A percentile compares a stretch with the other conserved stretches of the same genome.
Evolutionary conservation across 2,113 vertebrate species (phyloP).

Genomic region (Bubo bubo): DNA sequence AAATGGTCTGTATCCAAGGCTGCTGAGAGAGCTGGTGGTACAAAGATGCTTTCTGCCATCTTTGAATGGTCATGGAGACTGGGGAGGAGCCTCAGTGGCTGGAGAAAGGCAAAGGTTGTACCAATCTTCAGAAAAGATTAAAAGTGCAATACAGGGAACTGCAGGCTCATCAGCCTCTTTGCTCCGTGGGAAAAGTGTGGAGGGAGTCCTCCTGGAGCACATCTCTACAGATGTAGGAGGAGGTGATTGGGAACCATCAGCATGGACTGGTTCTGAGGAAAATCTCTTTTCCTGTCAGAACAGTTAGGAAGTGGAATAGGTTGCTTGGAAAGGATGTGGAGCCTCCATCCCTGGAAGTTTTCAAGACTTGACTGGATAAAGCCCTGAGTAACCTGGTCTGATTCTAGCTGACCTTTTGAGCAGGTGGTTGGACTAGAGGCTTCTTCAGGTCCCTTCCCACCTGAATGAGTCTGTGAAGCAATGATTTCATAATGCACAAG

Average conservation of each 20-base stretch:
- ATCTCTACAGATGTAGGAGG: neutral
- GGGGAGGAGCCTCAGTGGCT: neutral
- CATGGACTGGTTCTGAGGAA: neutral
- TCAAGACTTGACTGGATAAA: neutral
- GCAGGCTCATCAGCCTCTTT: neutral
- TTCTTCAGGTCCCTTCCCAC: neutral
- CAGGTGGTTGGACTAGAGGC: neutral
- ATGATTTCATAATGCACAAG: neutral
- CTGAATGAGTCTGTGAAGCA: neutral
- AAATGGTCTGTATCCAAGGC: neutral
- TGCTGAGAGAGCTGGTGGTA: neutral
- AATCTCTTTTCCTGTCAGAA: neutral
- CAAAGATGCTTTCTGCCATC: neutral
- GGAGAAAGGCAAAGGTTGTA: neutral
- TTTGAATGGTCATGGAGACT: neutral
- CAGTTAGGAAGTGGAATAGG: neutral
- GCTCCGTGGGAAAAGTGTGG: neutral
- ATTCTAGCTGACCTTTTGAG: neutral
- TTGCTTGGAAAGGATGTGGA: neutral
- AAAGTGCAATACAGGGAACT: neutral
- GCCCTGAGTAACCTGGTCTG: neutral
- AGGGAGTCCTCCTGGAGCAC: neutral
- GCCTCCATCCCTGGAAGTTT: neutral
- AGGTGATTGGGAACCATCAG: neutral
- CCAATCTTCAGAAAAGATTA: neutral